A percentile compares a stretch with the other conserved stretches of the same genome.
These are phyloP conservation scores for Meandrina meandrites DNA, from an alignment of 92 coral and sea anemone species.

Conservation along the genomic window DNA sequence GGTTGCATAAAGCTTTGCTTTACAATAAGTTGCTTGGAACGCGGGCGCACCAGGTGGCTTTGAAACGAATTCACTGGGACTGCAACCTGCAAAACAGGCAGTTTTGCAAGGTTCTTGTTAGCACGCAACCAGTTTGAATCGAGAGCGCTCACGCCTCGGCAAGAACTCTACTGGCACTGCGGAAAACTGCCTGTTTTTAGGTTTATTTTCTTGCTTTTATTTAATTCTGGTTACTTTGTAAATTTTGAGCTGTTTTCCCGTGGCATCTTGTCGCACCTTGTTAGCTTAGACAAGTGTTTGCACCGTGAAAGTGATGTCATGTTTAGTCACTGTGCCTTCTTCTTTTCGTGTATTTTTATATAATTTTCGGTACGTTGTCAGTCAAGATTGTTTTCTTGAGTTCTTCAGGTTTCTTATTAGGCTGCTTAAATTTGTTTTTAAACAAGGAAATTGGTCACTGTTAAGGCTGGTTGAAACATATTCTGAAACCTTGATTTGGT, in stretches of 20 bases:
- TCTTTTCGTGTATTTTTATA: background rate
- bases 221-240: background rate
- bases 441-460: background rate
- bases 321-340: background rate
- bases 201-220: background rate
- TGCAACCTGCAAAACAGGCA: background rate
- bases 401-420: background rate
- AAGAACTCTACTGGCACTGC: background rate
- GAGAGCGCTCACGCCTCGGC: background rate
- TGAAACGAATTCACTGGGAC: background rate
- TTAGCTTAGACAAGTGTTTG: background rate
- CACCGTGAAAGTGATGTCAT: background rate
- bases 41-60: conserved; percentile 49
- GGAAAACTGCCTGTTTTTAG: background rate
- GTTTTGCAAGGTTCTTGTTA: background rate
- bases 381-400: background rate
- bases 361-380: background rate
- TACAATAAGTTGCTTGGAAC: conserved; percentile 20
- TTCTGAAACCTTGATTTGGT: background rate
- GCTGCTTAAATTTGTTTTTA: background rate
- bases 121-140: background rate
- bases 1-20: background rate
- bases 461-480: background rate
- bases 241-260: background rate
- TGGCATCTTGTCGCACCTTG: background rate